These are phyloP conservation scores for Spodoptera littoralis DNA, from an alignment of 2,888 invertebrate species.

Conservation along the genomic window DNA sequence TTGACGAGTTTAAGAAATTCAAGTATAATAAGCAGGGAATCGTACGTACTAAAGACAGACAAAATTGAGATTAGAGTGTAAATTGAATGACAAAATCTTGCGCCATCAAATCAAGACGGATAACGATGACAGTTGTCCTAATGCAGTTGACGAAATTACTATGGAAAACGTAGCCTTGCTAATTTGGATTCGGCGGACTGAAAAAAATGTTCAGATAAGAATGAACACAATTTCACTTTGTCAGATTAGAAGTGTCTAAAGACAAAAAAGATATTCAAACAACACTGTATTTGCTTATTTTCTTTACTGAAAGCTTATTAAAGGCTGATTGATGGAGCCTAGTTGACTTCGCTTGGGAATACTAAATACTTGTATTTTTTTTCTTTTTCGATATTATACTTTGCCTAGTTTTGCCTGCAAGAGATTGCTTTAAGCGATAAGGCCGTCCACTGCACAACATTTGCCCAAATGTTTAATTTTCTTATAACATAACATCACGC, in stretches of 20 bases:
- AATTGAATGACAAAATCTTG: slow-evolving; percentile 65
- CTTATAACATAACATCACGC: too few relatives aligned
- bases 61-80: slow-evolving; percentile 57
- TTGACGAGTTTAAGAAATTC: slow-evolving; percentile 33
- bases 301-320: too few relatives aligned
- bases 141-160: slow-evolving; percentile 45
- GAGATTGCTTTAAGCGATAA: too few relatives aligned
- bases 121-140: slow-evolving; percentile 51
- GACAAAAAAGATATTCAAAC: too few relatives aligned
- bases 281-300: too few relatives aligned
- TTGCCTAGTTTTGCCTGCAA: too few relatives aligned
- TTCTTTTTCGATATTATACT: too few relatives aligned
- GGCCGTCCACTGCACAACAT: too few relatives aligned
- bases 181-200: slow-evolving; percentile 19
- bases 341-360: too few relatives aligned
- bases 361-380: too few relatives aligned
- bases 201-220: slow-evolving; percentile 12
- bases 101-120: slow-evolving; percentile 60
- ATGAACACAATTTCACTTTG: slow-evolving; percentile 21
- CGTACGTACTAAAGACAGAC: slow-evolving; percentile 43
- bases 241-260: slow-evolving; percentile 13
- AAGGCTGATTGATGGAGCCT: too few relatives aligned
- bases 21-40: slow-evolving; percentile 56
- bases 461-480: too few relatives aligned
- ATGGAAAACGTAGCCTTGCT: slow-evolving; percentile 18